Conservation (phyloP, 2,113 vertebrate genomes). For the Ahaetulla prasina region DNA sequence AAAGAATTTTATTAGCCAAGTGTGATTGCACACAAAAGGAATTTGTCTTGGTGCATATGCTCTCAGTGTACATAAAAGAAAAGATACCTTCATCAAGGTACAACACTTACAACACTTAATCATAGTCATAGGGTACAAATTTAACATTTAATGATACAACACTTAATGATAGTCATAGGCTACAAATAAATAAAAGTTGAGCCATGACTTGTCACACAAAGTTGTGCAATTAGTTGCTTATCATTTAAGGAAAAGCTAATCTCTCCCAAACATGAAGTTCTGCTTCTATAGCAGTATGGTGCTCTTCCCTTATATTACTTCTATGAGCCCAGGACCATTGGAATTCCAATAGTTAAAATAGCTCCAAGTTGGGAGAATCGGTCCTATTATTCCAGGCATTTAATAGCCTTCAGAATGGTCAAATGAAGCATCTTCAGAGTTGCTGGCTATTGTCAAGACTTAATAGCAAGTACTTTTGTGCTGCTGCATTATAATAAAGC, state of each 20-base stretch:
- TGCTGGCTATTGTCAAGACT: not conserved
- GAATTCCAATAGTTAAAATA: not conserved
- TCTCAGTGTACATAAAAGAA: no score
- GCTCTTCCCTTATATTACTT: not conserved
- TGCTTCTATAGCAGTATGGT: not conserved
- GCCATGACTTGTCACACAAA: no score
- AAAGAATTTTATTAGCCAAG: no score
- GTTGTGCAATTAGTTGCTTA: not conserved
- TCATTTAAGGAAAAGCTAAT: not conserved
- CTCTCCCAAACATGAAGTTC: not conserved
- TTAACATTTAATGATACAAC: no score
- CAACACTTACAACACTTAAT: no score
- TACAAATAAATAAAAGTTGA: not conserved
- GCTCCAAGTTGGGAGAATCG: not conserved
- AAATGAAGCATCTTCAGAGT: not conserved
- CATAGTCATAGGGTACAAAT: no score
- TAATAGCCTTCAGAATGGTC: not conserved
- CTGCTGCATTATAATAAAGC: constrained; percentile 5
- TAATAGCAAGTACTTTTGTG: not conserved
- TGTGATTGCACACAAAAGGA: no score
- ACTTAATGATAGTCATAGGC: no score
- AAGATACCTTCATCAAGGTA: no score
- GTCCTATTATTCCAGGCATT: not conserved
- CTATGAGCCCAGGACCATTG: not conserved
- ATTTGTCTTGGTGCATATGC: no score